Conservation (phyloP, 1,140 invertebrate genomes). For the Trachymyrmex cornetzi region DNA sequence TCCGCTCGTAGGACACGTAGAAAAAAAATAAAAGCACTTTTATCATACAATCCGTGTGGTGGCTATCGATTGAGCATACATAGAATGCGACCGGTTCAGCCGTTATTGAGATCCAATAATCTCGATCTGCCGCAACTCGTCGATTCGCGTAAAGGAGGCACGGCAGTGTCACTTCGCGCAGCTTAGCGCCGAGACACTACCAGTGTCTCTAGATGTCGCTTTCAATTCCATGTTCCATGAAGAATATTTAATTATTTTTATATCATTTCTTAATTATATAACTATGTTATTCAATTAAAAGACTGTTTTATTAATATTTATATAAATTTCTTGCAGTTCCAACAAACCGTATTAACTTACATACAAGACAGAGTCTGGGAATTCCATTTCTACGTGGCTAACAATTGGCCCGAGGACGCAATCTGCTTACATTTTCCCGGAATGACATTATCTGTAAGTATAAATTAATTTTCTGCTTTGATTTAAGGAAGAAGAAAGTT, state of each 20-base stretch:
- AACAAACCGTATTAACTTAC: constrained; percentile 95
- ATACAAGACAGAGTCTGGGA: constrained; percentile 94
- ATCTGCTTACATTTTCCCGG: constrained; percentile 94
- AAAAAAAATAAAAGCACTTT: too few relatives aligned
- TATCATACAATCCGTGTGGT: too few relatives aligned
- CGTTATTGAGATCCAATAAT: too few relatives aligned
- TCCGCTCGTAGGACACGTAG: too few relatives aligned
- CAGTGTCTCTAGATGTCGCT: too few relatives aligned
- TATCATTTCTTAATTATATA: background rate
- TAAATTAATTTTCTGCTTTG: constrained; percentile 30
- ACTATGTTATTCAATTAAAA: constrained; percentile 13
- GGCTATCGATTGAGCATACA: too few relatives aligned
- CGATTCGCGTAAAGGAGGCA: too few relatives aligned
- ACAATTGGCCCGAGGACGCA: constrained; percentile 93
- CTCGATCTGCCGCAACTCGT: too few relatives aligned
- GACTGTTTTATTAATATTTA: background rate
- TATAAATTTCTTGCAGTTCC: constrained; percentile 89
- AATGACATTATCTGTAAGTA: constrained; percentile 93
- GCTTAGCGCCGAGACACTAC: too few relatives aligned
- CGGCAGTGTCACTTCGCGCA: too few relatives aligned
- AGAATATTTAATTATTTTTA: constrained; percentile 14
- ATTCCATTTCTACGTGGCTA: constrained; percentile 95
- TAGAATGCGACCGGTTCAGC: too few relatives aligned
- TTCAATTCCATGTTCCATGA: background rate
- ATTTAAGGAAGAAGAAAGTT: constrained; percentile 12